Base-by-base conservation (phyloP, 2,797 vertebrate species). In the Microchirus variegatus region DNA sequence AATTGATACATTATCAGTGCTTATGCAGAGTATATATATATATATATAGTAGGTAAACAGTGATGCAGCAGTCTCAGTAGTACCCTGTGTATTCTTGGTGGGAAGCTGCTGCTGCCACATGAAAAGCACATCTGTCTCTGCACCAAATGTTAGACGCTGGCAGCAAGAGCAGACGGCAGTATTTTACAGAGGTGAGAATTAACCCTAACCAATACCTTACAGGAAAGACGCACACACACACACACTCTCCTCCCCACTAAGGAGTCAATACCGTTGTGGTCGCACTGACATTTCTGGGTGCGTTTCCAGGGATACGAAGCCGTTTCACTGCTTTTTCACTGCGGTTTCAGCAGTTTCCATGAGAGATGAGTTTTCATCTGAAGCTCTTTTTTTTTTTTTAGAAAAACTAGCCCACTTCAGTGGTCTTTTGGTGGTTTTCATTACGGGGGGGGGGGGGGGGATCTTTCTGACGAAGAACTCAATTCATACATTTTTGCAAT, bases 41-140 rank as follows among this genome's bases (percentile, higher is more conserved):
- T 22, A 22, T 31, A 31, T 31, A 31, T 31, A 31, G 31, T 31
- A 31, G 31, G 84, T 90, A 88, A 92, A 91, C 86, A 92, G 53
- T 89, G 88, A 91, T 78, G 40, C 53, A 59, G 79, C 62, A 82
- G 81, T 90, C 91, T 92, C 87, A 89, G 63, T 64, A 69, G 78
- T 22, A 64, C 61, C 66, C 8, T 26, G 8, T 6, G 35, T 77
- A 48, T 55, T 72, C 65, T 77, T 78, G 63, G 86, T 81, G 74
- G 84, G 86, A 75, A 84, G 78, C 69, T 57, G 26, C 36, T 73
- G 70, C 66, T 87, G 87, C 91, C 92, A 93, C 91, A 93, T 93
- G 77, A 92, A 92, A 92, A 87, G 70, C 10, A 19, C 1, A 1
- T 0, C 67, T 2, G 14, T 40, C n/a, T 56, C 14, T 65, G 50